These are phyloP conservation scores for Papilio xuthus DNA, from an alignment of 1,140 invertebrate genomes.

Conservation along the genomic window DNA sequence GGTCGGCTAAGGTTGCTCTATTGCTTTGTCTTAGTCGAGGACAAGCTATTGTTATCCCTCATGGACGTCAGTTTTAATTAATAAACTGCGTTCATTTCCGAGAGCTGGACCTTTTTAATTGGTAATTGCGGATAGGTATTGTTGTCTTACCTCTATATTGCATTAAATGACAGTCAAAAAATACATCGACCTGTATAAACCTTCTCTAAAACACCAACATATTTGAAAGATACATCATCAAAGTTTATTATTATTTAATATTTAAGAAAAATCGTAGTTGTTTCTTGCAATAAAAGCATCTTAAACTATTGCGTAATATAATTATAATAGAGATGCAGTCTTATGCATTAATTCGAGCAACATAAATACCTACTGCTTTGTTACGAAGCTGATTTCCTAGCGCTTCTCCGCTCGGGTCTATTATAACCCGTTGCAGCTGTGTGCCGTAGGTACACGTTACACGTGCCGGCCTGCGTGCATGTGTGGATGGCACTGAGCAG, in stretches of 20 bases:
- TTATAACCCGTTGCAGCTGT: conserved; percentile 49
- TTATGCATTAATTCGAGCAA: conserved; percentile 29
- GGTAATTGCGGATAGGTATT: not conserved
- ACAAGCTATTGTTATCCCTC: conserved; percentile 39
- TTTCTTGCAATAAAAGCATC: not conserved
- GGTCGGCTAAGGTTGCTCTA: conserved; percentile 72
- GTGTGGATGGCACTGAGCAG: conserved; percentile 49
- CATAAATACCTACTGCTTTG: conserved; percentile 36
- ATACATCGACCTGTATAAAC: not conserved
- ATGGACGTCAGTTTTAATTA: conserved; percentile 34
- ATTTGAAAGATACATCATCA: not conserved
- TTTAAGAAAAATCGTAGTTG: not conserved
- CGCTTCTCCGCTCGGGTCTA: conserved; percentile 28
- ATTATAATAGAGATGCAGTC: conserved; percentile 28
- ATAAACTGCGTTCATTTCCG: conserved; percentile 25
- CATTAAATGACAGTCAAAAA: not conserved
- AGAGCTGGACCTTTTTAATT: not conserved
- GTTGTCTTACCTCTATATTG: not conserved
- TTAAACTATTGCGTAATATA: not conserved
- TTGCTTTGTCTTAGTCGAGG: conserved; percentile 63
- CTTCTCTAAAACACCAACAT: not conserved
- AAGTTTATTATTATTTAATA: too few relatives aligned
- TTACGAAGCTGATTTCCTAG: conserved; percentile 35
- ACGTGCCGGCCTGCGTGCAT: conserved; percentile 58
- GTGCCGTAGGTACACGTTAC: conserved; percentile 63